Percentiles rank a stretch among this genome's conserved stretches.
phyloP scores from a whole-genome alignment of 1,140 invertebrate genomes.

The Caenorhabditis remanei region DNA sequence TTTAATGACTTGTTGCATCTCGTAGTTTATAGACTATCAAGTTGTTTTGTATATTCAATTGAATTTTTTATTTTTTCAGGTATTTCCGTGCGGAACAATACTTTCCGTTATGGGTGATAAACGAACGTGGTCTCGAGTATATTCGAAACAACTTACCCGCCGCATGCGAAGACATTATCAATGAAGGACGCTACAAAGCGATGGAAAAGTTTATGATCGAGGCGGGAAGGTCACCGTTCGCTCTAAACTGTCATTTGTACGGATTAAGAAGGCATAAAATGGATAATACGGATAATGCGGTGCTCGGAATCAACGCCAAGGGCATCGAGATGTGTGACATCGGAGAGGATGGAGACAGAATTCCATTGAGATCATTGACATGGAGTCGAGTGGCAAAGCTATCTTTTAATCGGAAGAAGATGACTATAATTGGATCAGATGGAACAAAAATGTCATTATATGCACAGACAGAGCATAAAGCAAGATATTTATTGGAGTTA shows the following conservation, averaged over 20 bases:
- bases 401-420: constrained; percentile 64
- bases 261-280: constrained; percentile 86
- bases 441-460: constrained; percentile 66
- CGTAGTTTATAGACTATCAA: too few species aligned
- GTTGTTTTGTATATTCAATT: too few species aligned
- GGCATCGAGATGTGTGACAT: constrained; percentile 68
- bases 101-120: constrained; percentile 84
- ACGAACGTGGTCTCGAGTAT: constrained; percentile 82
- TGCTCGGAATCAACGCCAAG: constrained; percentile 76
- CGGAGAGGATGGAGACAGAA: constrained; percentile 66
- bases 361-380: constrained; percentile 62
- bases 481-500: constrained; percentile 69
- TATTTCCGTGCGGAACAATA: constrained; percentile 83
- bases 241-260: constrained; percentile 92
- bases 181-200: constrained; percentile 85
- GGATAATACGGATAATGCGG: constrained; percentile 78
- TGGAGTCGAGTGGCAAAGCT: constrained; percentile 65
- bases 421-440: constrained; percentile 64
- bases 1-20: background rate
- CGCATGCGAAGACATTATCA: constrained; percentile 84
- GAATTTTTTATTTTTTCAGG: constrained; percentile 47
- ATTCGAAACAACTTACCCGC: constrained; percentile 81
- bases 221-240: constrained; percentile 84
- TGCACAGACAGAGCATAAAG: constrained; percentile 72
- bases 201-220: constrained; percentile 89